Evolutionary conservation across 2,888 invertebrate genomes (phyloP), one percentile per base, ranked within the genome.

Genomic region (Chrysolina oricalcia): DNA sequence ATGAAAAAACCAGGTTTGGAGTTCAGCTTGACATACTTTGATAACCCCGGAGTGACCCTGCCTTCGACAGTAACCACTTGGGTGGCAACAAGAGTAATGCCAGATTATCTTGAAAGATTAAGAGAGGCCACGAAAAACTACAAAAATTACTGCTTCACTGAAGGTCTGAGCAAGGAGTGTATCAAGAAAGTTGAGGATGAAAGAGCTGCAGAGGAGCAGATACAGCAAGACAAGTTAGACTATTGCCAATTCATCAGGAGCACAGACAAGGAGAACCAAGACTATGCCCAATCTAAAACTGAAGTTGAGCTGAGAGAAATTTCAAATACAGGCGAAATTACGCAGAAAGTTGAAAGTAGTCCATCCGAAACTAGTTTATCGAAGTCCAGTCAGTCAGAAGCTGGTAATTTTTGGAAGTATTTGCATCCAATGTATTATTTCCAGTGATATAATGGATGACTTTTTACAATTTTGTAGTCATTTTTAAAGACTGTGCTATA

Each of bases 11-110:
- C 91, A 21, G 95, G 95, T 13, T 92, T 95, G 84, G 95, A 97
- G 87, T 97, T 96, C 88, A 93, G 94, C 48, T 89, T 97, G 50
- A 97, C 96, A 0, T 97, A 97, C 88, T 97, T 94, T 88, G 97
- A 97, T 87, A 95, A 96, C 90, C 96, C 97, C 10, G 96, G 95
- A 0, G 90, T 93, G 3, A 92, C 93, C 66, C 92, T 97, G 83
- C 95, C 96, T 0, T 90, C 93, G 10, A 90, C 93, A 53, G 90
- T 95, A 62, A 92, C 93, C 27, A 90, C 93, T 0, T 97, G 96
- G 96, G 95, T 93, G 0, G 91, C 93, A 0, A 92, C 93, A 78
- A 90, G 92, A 85, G 96, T 94, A 35, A 93, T 95, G 88, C 96
- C 96, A 0, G 93, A 94, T 74, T 96, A 94, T 87, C 88, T 96